Evolutionary conservation across 2,797 vertebrate species (phyloP).

Genomic region (Gadopsis bispinosus): DNA sequence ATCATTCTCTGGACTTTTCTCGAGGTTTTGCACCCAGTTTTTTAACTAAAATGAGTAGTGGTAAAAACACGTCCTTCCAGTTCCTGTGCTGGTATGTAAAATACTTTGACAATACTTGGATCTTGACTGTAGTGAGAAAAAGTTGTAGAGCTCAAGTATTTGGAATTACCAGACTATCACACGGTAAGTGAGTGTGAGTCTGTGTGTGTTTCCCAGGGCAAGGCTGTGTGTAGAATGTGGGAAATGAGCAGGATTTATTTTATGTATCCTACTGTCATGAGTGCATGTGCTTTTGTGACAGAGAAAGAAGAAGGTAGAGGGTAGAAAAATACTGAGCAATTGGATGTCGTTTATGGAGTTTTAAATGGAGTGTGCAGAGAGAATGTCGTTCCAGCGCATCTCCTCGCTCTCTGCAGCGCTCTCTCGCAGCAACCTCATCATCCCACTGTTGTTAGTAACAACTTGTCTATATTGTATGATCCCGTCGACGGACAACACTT

Average conservation of each 20-base stretch:
- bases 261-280: not conserved
- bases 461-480: slow-evolving; percentile 9
- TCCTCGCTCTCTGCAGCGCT: slow-evolving; percentile 51
- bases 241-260: slow-evolving; percentile 6
- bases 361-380: slow-evolving; percentile 31
- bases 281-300: not conserved
- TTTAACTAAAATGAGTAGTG: not conserved
- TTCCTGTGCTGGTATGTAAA: slow-evolving; percentile 29
- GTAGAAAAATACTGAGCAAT: not conserved
- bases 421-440: slow-evolving; percentile 16
- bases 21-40: not conserved
- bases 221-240: not conserved
- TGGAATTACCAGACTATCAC: not conserved
- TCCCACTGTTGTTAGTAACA: slow-evolving; percentile 11
- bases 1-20: not conserved
- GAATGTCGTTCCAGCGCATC: slow-evolving; percentile 27
- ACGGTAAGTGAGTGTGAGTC: not conserved
- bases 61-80: slow-evolving; percentile 33
- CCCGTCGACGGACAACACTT: slow-evolving; percentile 1
- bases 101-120: not conserved
- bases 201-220: not conserved
- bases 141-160: not conserved
- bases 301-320: not conserved
- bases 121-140: not conserved
- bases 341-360: slow-evolving; percentile 9